Evolutionary conservation across 2,888 invertebrate species (phyloP), one percentile per base, ranked within the genome.

Genomic region (Dicyrtomina minuta): DNA sequence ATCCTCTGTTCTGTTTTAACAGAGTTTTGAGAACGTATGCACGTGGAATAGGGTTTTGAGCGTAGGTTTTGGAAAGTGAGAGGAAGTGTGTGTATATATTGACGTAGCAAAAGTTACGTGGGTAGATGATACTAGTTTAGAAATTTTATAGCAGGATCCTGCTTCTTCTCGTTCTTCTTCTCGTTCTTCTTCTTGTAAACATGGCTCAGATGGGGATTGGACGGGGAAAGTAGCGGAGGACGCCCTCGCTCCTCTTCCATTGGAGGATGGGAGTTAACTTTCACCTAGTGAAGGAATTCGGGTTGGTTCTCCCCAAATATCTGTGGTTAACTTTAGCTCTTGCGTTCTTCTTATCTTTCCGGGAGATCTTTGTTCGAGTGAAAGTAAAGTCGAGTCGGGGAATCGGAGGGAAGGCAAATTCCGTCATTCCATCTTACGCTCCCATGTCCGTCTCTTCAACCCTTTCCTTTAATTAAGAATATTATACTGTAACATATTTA

Each of bases 171-270:
- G n/a, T n/a, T n/a, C n/a, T n/a, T n/a, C 15, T 43, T 43, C 43
- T 13, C 43, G 43, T 43, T 43, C 10, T 43, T 43, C 43, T 43
- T 43, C 10, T 12, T 33, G 39, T 10, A 20, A 58, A 27, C 20
- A 60, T 44, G 44, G 33, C 17, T 15, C 2, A 49, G 49, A 44
- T 26, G n/a, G 39, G 72, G 76, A 76, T 76, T 76, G 76, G 76
- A 27, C 49, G 68, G 69, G 55, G 73, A 70, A 76, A 73, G 70
- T 68, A 49, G 65, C 67, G 51, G 51, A 66, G 70, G 39, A 60
- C 76, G 72, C 72, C 75, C 68, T 66, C 59, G 66, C 65, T 60
- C 26, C 43, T 39, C 66, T 27, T 64, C 61, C 41, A 73, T 74
- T 74, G 73, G 73, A 59, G 26, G 46, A 58, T 41, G 67, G 71